A percentile compares a stretch with the other conserved stretches of the same genome.
These are phyloP conservation scores for Hirudo medicinalis DNA, from an alignment of 1,140 invertebrate species.

Conservation along the genomic window DNA sequence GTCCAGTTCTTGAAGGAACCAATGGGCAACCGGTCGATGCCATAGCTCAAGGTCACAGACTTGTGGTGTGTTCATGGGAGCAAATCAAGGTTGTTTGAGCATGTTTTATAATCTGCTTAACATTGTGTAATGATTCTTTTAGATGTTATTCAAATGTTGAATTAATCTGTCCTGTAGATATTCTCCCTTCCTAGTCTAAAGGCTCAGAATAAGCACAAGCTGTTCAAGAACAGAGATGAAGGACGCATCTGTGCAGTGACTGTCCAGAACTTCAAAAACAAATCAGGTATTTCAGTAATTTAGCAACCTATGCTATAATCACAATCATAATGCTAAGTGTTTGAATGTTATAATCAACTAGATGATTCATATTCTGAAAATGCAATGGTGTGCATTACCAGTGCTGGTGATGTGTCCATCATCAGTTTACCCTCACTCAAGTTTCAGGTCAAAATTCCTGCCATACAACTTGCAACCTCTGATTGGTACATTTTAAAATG, in stretches of 20 bases:
- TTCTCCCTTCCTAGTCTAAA: slow-evolving; percentile 85
- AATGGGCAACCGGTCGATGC: slow-evolving; percentile 29
- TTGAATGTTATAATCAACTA: background rate
- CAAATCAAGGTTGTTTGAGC: slow-evolving; percentile 64
- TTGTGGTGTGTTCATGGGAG: slow-evolving; percentile 87
- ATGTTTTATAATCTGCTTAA: no score
- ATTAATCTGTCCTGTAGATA: slow-evolving; percentile 45
- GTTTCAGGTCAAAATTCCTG: slow-evolving; percentile 54
- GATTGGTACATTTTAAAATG: background rate
- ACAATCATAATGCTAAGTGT: background rate
- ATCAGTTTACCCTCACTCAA: slow-evolving; percentile 73
- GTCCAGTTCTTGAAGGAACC: slow-evolving; percentile 59
- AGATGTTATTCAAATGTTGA: no score
- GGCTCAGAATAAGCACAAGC: slow-evolving; percentile 83
- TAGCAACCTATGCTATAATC: background rate
- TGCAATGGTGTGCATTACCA: slow-evolving; percentile 77
- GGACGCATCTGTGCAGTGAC: slow-evolving; percentile 71
- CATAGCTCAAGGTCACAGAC: slow-evolving; percentile 52
- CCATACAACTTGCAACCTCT: background rate
- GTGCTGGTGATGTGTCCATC: slow-evolving; percentile 78
- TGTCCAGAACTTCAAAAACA: slow-evolving; percentile 52
- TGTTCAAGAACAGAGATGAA: slow-evolving; percentile 78
- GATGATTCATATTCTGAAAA: slow-evolving; percentile 54
- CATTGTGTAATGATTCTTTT: no score
- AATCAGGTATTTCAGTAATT: slow-evolving; percentile 28